Conservation (phyloP, 2,888 invertebrate genomes). For the Zygogramma bicolorata region DNA sequence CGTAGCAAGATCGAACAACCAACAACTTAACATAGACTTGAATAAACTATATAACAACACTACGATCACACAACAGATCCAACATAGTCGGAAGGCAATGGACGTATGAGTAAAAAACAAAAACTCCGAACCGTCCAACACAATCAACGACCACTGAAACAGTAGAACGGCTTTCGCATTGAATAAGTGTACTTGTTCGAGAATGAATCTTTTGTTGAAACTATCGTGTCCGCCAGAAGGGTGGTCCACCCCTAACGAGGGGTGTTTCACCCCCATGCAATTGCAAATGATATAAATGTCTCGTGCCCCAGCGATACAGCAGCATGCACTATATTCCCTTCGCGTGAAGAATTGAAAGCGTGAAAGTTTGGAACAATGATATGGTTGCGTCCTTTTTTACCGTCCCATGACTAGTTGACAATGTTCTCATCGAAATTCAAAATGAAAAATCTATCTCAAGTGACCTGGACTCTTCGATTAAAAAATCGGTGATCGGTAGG, state of each 20-base stretch:
- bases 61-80: background rate
- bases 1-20: background rate
- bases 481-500: no score
- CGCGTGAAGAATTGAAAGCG: background rate
- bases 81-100: background rate
- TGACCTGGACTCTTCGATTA: background rate
- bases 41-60: constrained; percentile 1
- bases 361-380: background rate
- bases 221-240: constrained; percentile 12
- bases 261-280: constrained; percentile 19
- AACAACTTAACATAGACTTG: background rate
- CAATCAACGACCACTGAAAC: constrained; percentile 1
- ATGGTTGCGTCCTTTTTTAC: background rate
- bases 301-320: constrained; percentile 7
- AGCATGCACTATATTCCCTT: background rate
- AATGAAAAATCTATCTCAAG: background rate
- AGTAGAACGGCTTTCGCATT: constrained; percentile 1
- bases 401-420: background rate
- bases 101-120: constrained; percentile 1
- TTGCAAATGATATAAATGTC: constrained; percentile 19
- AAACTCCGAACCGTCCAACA: background rate
- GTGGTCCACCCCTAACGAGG: constrained; percentile 24
- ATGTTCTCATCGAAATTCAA: background rate
- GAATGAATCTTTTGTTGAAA: constrained; percentile 17
- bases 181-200: constrained; percentile 7